These are phyloP conservation scores for Lithophane socia DNA, from an alignment of 2,888 invertebrate genomes.

Conservation along the genomic window DNA sequence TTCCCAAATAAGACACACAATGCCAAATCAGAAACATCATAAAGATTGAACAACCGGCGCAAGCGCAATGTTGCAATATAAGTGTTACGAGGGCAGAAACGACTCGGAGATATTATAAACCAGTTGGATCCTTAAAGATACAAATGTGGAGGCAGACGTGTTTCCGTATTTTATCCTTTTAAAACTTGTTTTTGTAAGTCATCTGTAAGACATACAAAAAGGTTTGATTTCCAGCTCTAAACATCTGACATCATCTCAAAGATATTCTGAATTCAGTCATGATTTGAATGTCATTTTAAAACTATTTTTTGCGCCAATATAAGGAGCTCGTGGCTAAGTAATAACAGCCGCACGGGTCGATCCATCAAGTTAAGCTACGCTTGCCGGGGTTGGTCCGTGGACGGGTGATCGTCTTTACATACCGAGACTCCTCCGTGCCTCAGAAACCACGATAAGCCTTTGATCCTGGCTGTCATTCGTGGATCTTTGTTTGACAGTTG, in stretches of 20 bases:
- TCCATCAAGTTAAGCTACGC: too few relatives aligned
- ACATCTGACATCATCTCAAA: background rate
- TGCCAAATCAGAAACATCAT: slow-evolving; percentile 37
- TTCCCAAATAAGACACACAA: slow-evolving; percentile 19
- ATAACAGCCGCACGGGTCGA: too few relatives aligned
- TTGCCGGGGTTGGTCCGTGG: too few relatives aligned
- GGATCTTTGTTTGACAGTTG: too few relatives aligned
- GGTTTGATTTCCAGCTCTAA: background rate
- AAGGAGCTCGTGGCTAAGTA: too few relatives aligned
- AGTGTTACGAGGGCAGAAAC: slow-evolving; percentile 60
- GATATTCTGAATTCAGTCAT: too few relatives aligned
- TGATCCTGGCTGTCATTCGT: too few relatives aligned
- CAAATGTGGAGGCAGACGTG: slow-evolving; percentile 28
- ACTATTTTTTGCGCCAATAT: too few relatives aligned
- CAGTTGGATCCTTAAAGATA: slow-evolving; percentile 50
- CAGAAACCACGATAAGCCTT: too few relatives aligned
- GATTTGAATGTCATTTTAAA: background rate
- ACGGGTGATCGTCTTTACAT: too few relatives aligned
- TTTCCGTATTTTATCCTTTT: slow-evolving; percentile 12
- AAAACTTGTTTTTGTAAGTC: slow-evolving; percentile 8
- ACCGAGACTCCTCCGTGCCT: too few relatives aligned
- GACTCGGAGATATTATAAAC: slow-evolving; percentile 30
- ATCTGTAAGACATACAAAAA: background rate
- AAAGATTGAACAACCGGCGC: slow-evolving; percentile 22
- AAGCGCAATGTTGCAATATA: slow-evolving; percentile 46